Conservation (phyloP, 2,888 invertebrate genomes). For the Dasypogon diadema region DNA sequence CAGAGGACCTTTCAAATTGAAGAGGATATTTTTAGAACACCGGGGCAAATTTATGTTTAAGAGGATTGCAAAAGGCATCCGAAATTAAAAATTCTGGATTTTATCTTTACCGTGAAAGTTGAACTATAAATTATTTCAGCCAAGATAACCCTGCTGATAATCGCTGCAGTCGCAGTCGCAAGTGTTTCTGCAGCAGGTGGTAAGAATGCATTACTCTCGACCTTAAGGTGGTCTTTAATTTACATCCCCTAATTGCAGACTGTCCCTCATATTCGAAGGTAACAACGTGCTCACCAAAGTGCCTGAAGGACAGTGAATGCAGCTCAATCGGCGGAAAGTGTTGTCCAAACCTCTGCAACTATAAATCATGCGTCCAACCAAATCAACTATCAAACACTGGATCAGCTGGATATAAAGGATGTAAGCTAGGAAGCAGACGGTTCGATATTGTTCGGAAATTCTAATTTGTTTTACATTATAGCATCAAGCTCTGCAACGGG, state of each 20-base stretch:
- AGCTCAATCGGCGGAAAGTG: conserved; percentile 75
- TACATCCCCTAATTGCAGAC: no score
- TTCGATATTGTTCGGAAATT: no score
- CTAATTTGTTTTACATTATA: conserved; percentile 43
- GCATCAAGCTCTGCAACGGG: conserved; percentile 68
- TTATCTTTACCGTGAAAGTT: no score
- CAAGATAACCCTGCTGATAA: conserved; percentile 14
- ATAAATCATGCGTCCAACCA: conserved; percentile 75
- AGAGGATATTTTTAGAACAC: no score
- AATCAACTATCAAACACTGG: conserved; percentile 62
- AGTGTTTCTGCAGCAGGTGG: conserved; percentile 21
- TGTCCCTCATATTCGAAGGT: conserved; percentile 78
- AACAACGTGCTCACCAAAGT: conserved; percentile 77
- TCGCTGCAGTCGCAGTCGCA: conserved; percentile 9
- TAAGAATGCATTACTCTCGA: not conserved
- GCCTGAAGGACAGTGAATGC: conserved; percentile 77
- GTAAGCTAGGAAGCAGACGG: no score
- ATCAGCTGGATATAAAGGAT: conserved; percentile 67
- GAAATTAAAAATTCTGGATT: no score
- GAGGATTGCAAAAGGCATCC: no score
- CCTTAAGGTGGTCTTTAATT: not conserved
- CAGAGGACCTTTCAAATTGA: no score
- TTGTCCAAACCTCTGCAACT: conserved; percentile 78
- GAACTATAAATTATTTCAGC: conserved; percentile 7
- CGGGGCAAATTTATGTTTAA: no score